Percentiles rank a stretch among this genome's conserved stretches.
Evolutionary conservation across 1,140 invertebrate genomes (phyloP).

Genomic region (Procambarus virginalis): DNA sequence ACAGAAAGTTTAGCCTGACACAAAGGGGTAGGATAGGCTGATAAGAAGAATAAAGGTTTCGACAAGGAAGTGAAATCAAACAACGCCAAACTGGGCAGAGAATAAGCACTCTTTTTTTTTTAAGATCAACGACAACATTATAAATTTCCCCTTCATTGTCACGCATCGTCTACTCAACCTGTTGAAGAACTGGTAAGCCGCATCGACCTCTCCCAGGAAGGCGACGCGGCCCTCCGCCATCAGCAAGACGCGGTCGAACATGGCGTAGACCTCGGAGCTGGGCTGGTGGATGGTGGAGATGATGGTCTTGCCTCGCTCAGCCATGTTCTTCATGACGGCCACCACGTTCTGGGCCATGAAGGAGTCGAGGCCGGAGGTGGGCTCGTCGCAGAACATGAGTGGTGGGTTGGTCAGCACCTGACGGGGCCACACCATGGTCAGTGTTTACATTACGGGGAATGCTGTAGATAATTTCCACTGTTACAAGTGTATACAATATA

Average conservation of each 20-base stretch:
- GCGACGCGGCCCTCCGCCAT: conserved; percentile 94
- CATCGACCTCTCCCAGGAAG: conserved; percentile 87
- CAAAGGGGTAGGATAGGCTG: too few species aligned
- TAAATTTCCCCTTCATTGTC: too few species aligned
- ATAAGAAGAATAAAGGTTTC: too few species aligned
- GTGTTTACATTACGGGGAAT: too few species aligned
- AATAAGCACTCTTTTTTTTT: too few species aligned
- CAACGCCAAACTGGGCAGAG: too few species aligned
- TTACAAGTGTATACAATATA: neutral
- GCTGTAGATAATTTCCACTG: too few species aligned
- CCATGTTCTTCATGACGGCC: conserved; percentile 80
- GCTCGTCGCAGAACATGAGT: conserved; percentile 97
- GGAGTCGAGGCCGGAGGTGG: conserved; percentile 94
- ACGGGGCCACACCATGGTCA: conserved; percentile 27
- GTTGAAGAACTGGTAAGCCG: conserved; percentile 89
- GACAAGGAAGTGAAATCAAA: too few species aligned
- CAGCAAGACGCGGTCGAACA: conserved; percentile 93
- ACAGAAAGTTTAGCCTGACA: too few species aligned
- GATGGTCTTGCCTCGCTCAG: conserved; percentile 86
- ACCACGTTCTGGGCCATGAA: conserved; percentile 94
- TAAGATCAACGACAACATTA: too few species aligned
- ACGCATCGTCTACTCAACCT: conserved; percentile 74
- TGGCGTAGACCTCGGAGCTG: conserved; percentile 91
- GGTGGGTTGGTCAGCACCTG: conserved; percentile 94
- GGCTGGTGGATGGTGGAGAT: conserved; percentile 97